A percentile compares a stretch with the other conserved stretches of the same genome.
Conservation (phyloP, 2,797 vertebrate species). For the Acrossocheilus fasciatus region DNA sequence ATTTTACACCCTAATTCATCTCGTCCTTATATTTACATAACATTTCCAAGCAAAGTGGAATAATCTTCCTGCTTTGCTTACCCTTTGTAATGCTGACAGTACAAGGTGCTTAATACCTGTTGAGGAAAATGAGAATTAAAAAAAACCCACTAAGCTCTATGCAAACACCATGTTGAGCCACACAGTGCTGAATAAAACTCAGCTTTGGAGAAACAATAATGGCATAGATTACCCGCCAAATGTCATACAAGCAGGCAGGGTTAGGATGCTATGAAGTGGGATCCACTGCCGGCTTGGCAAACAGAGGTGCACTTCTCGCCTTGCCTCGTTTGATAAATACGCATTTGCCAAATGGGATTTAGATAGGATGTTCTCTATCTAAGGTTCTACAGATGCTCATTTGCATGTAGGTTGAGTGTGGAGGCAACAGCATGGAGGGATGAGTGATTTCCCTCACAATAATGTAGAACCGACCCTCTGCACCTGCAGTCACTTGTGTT, state of each 20-base stretch:
- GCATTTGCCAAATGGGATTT: slow-evolving; percentile 61
- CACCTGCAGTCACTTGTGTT: slow-evolving; percentile 22
- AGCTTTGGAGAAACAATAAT: slow-evolving; percentile 45
- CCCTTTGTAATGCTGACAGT: slow-evolving; percentile 64
- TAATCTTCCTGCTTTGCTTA: slow-evolving; percentile 67
- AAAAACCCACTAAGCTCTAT: slow-evolving; percentile 8
- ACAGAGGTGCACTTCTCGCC: slow-evolving; percentile 47
- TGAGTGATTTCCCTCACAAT: slow-evolving; percentile 50
- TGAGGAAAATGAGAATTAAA: slow-evolving; percentile 15
- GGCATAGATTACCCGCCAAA: slow-evolving; percentile 46
- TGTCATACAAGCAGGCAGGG: slow-evolving; percentile 34
- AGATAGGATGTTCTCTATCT: slow-evolving; percentile 56
- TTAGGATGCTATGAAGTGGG: slow-evolving; percentile 30
- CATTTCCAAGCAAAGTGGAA: slow-evolving; percentile 49
- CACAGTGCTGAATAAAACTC: slow-evolving; percentile 41
- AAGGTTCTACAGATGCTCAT: slow-evolving; percentile 60
- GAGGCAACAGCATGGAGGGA: slow-evolving; percentile 39
- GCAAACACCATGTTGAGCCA: slow-evolving; percentile 45
- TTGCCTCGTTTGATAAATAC: slow-evolving; percentile 55
- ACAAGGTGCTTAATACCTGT: slow-evolving; percentile 63
- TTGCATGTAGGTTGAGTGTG: slow-evolving; percentile 54
- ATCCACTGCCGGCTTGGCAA: slow-evolving; percentile 41
- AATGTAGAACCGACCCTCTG: slow-evolving; percentile 7
- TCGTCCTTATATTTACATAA: slow-evolving; percentile 30
- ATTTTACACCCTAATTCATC: slow-evolving; percentile 9